phyloP scores from a whole-genome alignment of 2,888 invertebrate genomes.

The Diaprepes abbreviatus region DNA sequence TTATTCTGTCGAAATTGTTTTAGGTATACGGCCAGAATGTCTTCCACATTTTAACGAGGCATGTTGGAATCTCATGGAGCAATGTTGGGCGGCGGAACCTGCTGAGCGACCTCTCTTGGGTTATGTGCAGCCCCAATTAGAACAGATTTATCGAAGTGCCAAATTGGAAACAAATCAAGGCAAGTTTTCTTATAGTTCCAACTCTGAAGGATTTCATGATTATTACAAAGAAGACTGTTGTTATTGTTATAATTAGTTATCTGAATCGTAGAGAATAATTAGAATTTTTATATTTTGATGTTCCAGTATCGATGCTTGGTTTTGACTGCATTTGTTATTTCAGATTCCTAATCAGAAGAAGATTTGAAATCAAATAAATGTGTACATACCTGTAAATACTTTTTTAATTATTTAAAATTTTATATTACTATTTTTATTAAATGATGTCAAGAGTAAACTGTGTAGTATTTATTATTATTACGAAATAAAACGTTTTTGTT shows the following conservation, averaged over 20 bases:
- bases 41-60: slow-evolving; percentile 80
- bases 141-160: slow-evolving; percentile 68
- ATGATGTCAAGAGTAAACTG: slow-evolving; percentile 27
- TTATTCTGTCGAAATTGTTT: too few species aligned
- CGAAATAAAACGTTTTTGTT: neutral
- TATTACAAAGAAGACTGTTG: slow-evolving; percentile 17
- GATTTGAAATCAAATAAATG: slow-evolving; percentile 49
- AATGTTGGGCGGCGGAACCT: slow-evolving; percentile 87
- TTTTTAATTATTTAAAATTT: slow-evolving; percentile 26
- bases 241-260: slow-evolving; percentile 28
- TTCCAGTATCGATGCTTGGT: slow-evolving; percentile 18
- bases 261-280: slow-evolving; percentile 41
- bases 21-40: slow-evolving; percentile 86
- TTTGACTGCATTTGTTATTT: slow-evolving; percentile 50
- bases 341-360: slow-evolving; percentile 53
- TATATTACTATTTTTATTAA: slow-evolving; percentile 43
- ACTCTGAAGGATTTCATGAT: slow-evolving; percentile 21
- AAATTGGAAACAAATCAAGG: slow-evolving; percentile 53
- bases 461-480: slow-evolving; percentile 9
- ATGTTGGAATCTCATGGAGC: slow-evolving; percentile 88
- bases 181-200: slow-evolving; percentile 52
- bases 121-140: slow-evolving; percentile 79
- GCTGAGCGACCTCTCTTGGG: slow-evolving; percentile 82
- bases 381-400: slow-evolving; percentile 38
- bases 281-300: neutral